These are phyloP conservation scores for Sebastes kiyomatsui DNA, from an alignment of 2,797 vertebrate genomes.

Conservation along the genomic window DNA sequence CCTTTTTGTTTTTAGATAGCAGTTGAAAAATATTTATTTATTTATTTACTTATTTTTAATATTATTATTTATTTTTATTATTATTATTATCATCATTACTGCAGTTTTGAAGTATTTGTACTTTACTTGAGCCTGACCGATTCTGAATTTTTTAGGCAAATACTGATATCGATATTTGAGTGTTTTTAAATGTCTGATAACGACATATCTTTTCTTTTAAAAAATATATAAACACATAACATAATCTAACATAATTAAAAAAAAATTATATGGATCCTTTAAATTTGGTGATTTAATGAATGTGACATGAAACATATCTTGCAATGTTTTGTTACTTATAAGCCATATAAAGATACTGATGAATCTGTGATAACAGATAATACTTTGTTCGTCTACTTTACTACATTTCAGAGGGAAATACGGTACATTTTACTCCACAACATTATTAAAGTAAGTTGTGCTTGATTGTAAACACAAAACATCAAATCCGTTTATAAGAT, in stretches of 20 bases:
- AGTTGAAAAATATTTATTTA: background rate
- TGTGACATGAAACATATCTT: background rate
- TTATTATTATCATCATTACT: background rate
- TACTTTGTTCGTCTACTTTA: background rate
- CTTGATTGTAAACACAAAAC: background rate
- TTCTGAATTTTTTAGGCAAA: background rate
- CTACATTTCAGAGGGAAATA: background rate
- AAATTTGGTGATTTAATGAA: background rate
- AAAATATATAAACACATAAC: too few relatives aligned
- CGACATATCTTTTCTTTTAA: too few relatives aligned
- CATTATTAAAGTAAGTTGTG: background rate
- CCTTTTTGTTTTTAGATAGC: background rate
- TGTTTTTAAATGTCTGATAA: too few relatives aligned
- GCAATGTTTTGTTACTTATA: background rate
- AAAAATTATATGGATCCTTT: background rate
- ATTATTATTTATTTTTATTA: background rate
- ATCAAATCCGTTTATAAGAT: fast-evolving
- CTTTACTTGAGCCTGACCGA: background rate
- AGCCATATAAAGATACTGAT: fast-evolving
- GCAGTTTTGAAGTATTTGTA: background rate
- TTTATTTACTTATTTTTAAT: background rate
- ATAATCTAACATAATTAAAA: too few relatives aligned
- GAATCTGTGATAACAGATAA: background rate
- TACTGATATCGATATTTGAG: too few relatives aligned
- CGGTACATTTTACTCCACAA: background rate